Evolutionary conservation across 2,113 vertebrate species (phyloP), one percentile per base, ranked within the genome.

Genomic region (Poeciliopsis prolifica): DNA sequence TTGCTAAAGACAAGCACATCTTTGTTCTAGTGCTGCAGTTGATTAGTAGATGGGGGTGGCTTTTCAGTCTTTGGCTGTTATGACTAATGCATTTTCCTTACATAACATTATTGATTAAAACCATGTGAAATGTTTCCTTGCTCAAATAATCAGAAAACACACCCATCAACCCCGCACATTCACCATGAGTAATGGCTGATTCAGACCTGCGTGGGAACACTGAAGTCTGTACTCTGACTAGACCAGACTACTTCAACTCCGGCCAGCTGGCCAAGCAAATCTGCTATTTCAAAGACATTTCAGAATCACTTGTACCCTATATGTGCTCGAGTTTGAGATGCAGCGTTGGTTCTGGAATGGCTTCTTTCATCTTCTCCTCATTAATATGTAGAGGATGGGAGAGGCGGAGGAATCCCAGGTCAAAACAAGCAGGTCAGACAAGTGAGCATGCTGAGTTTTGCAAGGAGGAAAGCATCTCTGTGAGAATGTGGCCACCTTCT

Each of bases 401-500:
- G 79, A 84, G 60, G 81, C 33, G 70, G 87, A 84, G 76, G 81
- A 87, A 88, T 88, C 86, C 72, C 68, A 69, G 89, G 88, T 92
- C 90, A 89, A 83, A 81, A 77, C 63, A 42, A 40, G 65, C 78
- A 84, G 77, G 83, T 86, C 80, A 88, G 72, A 90, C 84, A 77
- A 68, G 60, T 31, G 30, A 67, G 77, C 77, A 68, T 83, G 86
- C 88, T 91, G 88, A 87, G 87, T 77, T 77, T 29, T 65, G 81
- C 83, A 86, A 86, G 63, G 77, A 61, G 65, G 76, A 65, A 62
- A 48, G 75, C 76, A 65, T 75, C 78, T 88, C 69, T 83, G 85
- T 85, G 86, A 78, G 88, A 85, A 90, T 51, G 60, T 75, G 82
- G 77, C 77, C 86, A 84, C 79, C 85, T 89, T 71, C 61, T 75